Evolutionary conservation across 2,888 invertebrate species (phyloP).

Genomic region (Tridacna gigas): DNA sequence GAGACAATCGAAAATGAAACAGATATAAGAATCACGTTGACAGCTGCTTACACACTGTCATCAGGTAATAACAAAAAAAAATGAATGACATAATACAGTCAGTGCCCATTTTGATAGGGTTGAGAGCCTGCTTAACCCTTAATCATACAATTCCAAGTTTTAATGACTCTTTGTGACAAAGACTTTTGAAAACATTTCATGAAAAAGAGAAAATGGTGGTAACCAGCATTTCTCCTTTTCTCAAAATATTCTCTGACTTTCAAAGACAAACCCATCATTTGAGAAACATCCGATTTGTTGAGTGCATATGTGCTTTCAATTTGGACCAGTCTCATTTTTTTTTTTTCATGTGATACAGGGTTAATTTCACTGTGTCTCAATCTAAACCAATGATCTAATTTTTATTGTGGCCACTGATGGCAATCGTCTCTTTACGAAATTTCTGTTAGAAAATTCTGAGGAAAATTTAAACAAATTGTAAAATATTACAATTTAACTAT

Average conservation of each 20-base stretch:
- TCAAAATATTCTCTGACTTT: neutral
- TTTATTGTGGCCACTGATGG: too few relatives aligned
- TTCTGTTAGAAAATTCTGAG: too few relatives aligned
- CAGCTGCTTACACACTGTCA: neutral
- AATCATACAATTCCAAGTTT: neutral
- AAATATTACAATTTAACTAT: too few relatives aligned
- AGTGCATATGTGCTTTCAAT: neutral
- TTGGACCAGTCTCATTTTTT: neutral
- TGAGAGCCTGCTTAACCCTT: neutral
- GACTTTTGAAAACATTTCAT: neutral
- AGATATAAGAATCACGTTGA: neutral
- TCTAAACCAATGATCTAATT: too few relatives aligned
- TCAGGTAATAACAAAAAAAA: neutral
- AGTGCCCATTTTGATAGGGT: too few relatives aligned
- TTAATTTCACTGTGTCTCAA: too few relatives aligned
- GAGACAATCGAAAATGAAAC: constrained; percentile 2
- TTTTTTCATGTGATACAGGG: too few relatives aligned
- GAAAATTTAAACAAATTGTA: too few relatives aligned
- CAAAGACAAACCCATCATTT: neutral
- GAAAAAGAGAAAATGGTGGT: neutral
- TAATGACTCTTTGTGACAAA: neutral
- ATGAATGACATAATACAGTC: too few relatives aligned
- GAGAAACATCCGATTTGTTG: neutral
- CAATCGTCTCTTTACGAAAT: too few relatives aligned
- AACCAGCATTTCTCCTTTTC: neutral